Conservation (phyloP, 1,140 invertebrate species). For the Tetraneura akinire region DNA sequence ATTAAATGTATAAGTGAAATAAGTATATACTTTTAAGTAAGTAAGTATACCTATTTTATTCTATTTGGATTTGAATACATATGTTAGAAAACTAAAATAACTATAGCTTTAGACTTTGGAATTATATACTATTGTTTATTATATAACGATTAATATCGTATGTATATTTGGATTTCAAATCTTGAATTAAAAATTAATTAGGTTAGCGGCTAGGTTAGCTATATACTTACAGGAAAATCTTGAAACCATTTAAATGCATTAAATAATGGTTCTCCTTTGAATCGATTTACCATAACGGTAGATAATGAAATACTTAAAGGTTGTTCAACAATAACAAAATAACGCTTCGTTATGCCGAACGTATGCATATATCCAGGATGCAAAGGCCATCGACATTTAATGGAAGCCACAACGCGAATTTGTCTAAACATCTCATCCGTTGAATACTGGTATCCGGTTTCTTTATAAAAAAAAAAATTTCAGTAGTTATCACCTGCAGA, state of each 20-base stretch:
- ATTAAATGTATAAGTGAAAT: too few relatives aligned
- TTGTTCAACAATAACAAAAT: conserved; percentile 82
- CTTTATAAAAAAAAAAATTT: neutral
- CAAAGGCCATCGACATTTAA: conserved; percentile 73
- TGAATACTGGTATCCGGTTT: conserved; percentile 5
- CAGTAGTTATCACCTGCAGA: too few relatives aligned
- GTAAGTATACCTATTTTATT: too few relatives aligned
- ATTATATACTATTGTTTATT: too few relatives aligned
- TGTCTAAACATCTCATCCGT: conserved; percentile 24
- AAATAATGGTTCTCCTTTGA: conserved; percentile 67
- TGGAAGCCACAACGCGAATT: conserved; percentile 50
- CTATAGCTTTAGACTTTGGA: too few relatives aligned
- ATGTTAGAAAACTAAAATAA: too few relatives aligned
- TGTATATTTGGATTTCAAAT: too few relatives aligned
- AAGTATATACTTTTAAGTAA: too few relatives aligned
- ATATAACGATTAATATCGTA: too few relatives aligned
- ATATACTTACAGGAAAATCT: conserved; percentile 66
- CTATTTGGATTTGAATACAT: too few relatives aligned
- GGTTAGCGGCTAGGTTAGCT: too few relatives aligned
- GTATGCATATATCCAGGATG: conserved; percentile 87
- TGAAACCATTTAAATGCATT: conserved; percentile 72
- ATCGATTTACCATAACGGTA: conserved; percentile 63
- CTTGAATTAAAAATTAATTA: too few relatives aligned
- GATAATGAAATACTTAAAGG: conserved; percentile 72
- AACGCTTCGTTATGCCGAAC: conserved; percentile 82